A percentile compares a stretch with the other conserved stretches of the same genome.
phyloP scores from a whole-genome alignment of 2,113 vertebrate genomes.

The Oryzias javanicus region DNA sequence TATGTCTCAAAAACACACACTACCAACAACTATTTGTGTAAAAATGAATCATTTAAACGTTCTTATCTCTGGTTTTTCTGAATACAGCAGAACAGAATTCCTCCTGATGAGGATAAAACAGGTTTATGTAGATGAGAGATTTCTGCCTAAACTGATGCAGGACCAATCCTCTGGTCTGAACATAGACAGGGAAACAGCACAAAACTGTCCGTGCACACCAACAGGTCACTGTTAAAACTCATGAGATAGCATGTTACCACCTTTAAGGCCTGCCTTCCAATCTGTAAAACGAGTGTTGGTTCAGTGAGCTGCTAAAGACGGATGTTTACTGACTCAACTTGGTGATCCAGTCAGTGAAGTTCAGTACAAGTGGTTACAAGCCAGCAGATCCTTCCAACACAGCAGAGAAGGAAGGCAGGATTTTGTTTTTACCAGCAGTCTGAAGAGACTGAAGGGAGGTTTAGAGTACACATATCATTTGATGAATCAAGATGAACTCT shows the following conservation, averaged over 20 bases:
- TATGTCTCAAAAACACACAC: conserved; percentile 8
- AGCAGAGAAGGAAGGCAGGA: background rate
- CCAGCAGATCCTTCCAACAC: background rate
- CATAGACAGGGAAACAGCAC: too few relatives aligned
- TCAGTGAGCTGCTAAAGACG: background rate
- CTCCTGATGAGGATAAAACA: background rate
- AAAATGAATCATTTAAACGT: conserved; percentile 5
- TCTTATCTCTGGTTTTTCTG: background rate
- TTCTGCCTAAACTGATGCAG: too few relatives aligned
- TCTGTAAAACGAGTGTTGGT: too few relatives aligned
- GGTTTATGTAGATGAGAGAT: too few relatives aligned
- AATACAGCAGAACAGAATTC: background rate
- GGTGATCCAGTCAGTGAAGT: conserved; percentile 9
- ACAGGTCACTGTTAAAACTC: too few relatives aligned
- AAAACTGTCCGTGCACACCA: too few relatives aligned
- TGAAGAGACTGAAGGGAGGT: background rate
- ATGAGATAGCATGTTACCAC: too few relatives aligned
- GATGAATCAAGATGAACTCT: too few relatives aligned
- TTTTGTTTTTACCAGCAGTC: background rate
- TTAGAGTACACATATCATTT: background rate
- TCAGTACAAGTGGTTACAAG: conserved; percentile 17
- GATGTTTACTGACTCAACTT: conserved; percentile 13
- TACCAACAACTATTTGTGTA: background rate
- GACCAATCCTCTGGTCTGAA: too few relatives aligned
- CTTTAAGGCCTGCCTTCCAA: too few relatives aligned